Conservation (phyloP, 2,888 invertebrate genomes). For the Sepiola atlantica region DNA sequence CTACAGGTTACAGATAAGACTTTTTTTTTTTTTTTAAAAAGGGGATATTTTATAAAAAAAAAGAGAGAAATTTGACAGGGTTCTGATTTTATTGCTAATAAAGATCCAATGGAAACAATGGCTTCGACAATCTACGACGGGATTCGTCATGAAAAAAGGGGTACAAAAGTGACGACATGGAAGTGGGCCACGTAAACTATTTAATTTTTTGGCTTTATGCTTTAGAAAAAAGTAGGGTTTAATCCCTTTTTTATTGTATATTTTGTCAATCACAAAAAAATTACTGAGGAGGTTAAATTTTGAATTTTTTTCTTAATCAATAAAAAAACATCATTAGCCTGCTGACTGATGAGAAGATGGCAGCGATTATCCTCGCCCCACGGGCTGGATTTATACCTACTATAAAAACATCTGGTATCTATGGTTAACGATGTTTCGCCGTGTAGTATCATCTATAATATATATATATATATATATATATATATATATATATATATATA, state of each 20-base stretch:
- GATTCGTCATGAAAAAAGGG: not conserved
- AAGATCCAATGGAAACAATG: not conserved
- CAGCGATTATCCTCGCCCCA: too few species aligned
- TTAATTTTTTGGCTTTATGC: not conserved
- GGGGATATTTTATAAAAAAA: not conserved
- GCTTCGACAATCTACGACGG: conserved; percentile 8
- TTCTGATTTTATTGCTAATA: not conserved
- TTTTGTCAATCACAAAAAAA: not conserved
- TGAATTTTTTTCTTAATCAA: not conserved
- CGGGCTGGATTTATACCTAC: too few species aligned
- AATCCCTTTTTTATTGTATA: not conserved
- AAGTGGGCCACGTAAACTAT: not conserved
- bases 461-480: not conserved
- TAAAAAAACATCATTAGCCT: not conserved
- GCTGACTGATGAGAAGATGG: too few species aligned
- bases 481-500: conserved; percentile 2
- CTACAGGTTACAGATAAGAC: not conserved
- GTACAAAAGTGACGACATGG: not conserved
- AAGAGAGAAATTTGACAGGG: not conserved
- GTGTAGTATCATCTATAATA: not conserved
- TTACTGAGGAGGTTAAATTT: not conserved
- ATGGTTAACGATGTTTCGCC: too few species aligned
- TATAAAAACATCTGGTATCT: too few species aligned
- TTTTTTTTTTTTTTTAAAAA: not conserved
- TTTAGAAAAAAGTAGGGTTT: not conserved